phyloP scores from a whole-genome alignment of 1,140 invertebrate genomes.

The Drusus annulatus region DNA sequence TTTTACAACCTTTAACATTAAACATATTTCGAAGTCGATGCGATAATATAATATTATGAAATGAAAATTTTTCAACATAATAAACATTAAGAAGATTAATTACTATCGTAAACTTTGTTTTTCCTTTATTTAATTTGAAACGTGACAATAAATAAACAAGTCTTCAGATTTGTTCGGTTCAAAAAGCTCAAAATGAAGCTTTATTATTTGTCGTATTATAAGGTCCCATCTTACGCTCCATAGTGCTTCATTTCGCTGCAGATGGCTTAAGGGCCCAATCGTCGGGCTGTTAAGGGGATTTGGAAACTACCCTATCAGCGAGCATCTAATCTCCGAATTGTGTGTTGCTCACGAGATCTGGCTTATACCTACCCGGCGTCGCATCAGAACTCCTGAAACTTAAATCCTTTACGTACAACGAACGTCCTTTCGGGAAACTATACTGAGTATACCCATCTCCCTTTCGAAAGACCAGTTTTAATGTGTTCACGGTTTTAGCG shows the following conservation, averaged over 20 bases:
- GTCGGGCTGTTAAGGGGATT: conserved; percentile 54
- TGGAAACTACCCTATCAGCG: conserved; percentile 53
- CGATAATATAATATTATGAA: no score
- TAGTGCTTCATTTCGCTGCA: conserved; percentile 29
- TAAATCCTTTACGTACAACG: conserved; percentile 47
- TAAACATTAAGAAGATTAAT: no score
- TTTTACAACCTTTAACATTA: no score
- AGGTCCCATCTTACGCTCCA: not conserved
- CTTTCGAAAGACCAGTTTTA: not conserved
- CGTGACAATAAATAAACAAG: not conserved
- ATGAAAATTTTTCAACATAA: no score
- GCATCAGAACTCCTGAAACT: conserved; percentile 49
- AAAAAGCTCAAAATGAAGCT: no score
- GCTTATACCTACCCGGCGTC: conserved; percentile 32
- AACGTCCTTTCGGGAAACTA: conserved; percentile 26
- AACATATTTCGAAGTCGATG: no score
- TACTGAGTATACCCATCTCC: no score
- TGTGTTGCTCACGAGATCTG: conserved; percentile 35
- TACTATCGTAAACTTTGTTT: no score
- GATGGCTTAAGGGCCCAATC: conserved; percentile 46
- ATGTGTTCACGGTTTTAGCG: conserved; percentile 9
- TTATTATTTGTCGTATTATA: not conserved
- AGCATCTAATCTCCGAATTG: conserved; percentile 55
- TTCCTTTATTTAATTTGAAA: no score
- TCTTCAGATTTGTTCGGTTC: not conserved